A percentile compares a stretch with the other conserved stretches of the same genome.
Conservation (phyloP, 2,113 vertebrate genomes). For the Prionailurus bengalensis region DNA sequence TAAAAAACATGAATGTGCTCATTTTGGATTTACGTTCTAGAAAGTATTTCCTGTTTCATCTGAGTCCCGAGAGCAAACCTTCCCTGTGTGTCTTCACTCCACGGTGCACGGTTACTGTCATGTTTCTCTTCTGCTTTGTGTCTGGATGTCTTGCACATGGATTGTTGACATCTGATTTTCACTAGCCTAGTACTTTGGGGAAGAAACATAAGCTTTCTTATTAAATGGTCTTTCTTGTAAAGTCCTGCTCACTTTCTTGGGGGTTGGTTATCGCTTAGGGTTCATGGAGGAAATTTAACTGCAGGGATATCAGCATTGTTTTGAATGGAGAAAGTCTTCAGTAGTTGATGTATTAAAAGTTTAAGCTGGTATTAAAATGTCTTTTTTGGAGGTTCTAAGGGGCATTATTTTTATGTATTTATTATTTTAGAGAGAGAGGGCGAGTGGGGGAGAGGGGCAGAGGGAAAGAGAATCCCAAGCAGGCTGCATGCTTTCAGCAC, state of each 20-base stretch:
- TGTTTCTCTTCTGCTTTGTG: not conserved
- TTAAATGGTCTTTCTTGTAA: constrained; percentile 38
- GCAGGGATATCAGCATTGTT: not conserved
- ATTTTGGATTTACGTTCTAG: constrained; percentile 43
- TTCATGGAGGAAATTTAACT: constrained; percentile 48
- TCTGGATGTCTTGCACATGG: not conserved
- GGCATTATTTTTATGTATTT: not conserved
- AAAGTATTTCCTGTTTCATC: constrained; percentile 33
- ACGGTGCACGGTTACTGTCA: not conserved
- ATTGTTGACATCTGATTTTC: not conserved
- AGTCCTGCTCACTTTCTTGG: not conserved
- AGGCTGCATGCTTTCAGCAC: too few relatives aligned
- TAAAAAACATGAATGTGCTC: not conserved
- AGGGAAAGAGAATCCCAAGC: too few relatives aligned
- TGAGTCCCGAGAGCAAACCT: not conserved
- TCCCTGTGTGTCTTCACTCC: not conserved
- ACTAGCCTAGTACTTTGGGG: not conserved
- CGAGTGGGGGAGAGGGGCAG: too few relatives aligned
- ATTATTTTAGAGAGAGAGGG: too few relatives aligned
- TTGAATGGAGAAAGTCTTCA: constrained; percentile 29
- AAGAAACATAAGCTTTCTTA: constrained; percentile 1
- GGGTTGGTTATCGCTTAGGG: constrained; percentile 21
- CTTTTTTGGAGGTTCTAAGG: constrained; percentile 1
- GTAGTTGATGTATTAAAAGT: constrained; percentile 17
- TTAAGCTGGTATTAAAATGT: not conserved